Evolutionary conservation across 2,113 vertebrate genomes (phyloP), one percentile per base, ranked within the genome.

Genomic region (Microtus richardsoni): DNA sequence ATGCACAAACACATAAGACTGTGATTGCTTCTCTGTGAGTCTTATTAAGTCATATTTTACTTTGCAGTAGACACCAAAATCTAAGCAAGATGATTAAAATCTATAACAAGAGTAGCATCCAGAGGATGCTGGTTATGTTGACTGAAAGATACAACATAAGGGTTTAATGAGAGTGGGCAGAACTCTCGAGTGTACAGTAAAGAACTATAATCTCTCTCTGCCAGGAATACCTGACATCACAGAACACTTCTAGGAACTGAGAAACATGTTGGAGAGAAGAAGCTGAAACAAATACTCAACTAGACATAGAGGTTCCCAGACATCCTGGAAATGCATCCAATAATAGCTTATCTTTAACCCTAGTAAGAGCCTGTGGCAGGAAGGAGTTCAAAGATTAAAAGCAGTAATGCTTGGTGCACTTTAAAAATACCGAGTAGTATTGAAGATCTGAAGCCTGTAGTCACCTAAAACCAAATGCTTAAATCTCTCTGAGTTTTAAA

Each of bases 81-180:
- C 83, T 93, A 88, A 94, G 95, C 60, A 92, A 75, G 82, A 92
- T 79, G 71, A 80, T 94, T 95, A 91, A 88, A 94, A 88, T 92
- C 75, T 91, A 7, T 92, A 74, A 83, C 85, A 91, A 14, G 62
- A 82, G 71, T 30, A 83, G n/a, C 60, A 79, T 89, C 44, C 41
- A 52, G 80, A 85, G 73, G 68, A 84, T 92, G 54, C 66, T 97
- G 88, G 30, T 54, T 85, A 41, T 89, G 90, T 85, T 95, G 71
- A 82, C 92, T 86, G 85, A 86, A 91, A 90, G 84, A 87, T 85
- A 96, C 68, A 47, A 82, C 30, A 52, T 30, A 92, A 92, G 30
- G 41, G 83, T 89, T 92, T 95, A 95, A 96, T 92, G 88, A 93
- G 83, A 91, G 14, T 47, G 90, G 91, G 36, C 82, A 82, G 36